These are phyloP conservation scores for Xenopus borealis DNA, from an alignment of 2,113 vertebrate genomes.

Conservation along the genomic window DNA sequence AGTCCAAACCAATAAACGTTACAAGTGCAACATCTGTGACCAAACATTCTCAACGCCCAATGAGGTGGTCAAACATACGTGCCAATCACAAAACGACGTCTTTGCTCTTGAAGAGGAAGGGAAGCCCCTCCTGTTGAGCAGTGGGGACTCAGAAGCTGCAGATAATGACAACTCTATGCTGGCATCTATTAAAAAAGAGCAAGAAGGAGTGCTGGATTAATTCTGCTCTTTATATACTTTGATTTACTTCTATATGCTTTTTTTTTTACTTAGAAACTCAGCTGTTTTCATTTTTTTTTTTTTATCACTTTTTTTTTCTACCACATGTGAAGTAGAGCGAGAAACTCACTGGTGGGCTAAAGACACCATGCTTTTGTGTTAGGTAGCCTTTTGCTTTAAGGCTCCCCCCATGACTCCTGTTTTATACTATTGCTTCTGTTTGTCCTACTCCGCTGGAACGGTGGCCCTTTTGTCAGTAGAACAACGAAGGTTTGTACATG, in stretches of 20 bases:
- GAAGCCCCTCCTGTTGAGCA: constrained; percentile 63
- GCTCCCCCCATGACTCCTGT: constrained; percentile 54
- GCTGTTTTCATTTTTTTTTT: constrained; percentile 43
- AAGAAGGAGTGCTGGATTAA: constrained; percentile 68
- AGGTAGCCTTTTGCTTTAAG: constrained; percentile 56
- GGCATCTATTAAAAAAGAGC: constrained; percentile 85
- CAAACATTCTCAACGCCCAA: constrained; percentile 93
- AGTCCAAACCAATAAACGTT: constrained; percentile 86
- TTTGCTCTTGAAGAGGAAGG: constrained; percentile 73
- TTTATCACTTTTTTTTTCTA: constrained; percentile 40
- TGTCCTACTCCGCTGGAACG: constrained; percentile 59
- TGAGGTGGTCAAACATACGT: constrained; percentile 95
- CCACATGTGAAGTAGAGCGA: constrained; percentile 48
- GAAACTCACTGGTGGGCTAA: constrained; percentile 43
- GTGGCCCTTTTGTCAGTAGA: constrained; percentile 60
- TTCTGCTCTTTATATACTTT: constrained; percentile 52
- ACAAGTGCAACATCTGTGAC: constrained; percentile 97
- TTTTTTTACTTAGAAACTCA: constrained; percentile 63
- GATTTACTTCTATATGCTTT: constrained; percentile 54
- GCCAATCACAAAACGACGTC: constrained; percentile 84
- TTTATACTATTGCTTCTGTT: background rate
- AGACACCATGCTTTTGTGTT: constrained; percentile 7
- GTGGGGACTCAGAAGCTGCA: constrained; percentile 82
- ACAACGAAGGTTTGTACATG: constrained; percentile 59
- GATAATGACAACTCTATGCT: constrained; percentile 79